These are phyloP conservation scores for Actinernus sp. DNA, from an alignment of 92 coral and sea anemone species.

Conservation along the genomic window DNA sequence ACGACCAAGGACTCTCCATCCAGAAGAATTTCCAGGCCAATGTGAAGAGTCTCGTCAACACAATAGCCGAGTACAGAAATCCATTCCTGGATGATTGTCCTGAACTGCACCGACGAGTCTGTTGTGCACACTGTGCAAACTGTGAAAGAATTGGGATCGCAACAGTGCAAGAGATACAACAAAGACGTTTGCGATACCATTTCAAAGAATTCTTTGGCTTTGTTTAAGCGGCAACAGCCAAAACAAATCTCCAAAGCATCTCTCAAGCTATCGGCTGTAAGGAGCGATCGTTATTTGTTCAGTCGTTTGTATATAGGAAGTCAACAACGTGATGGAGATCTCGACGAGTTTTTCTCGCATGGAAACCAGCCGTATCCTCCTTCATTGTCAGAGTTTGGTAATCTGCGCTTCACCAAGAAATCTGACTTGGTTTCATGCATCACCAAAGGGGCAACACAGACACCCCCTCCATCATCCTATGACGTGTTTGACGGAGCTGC, in stretches of 20 bases:
- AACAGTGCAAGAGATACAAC: constrained; percentile 16
- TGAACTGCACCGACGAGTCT: constrained; percentile 25
- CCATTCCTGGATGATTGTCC: constrained; percentile 38
- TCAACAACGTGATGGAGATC: constrained; percentile 35
- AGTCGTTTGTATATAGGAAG: constrained; percentile 35
- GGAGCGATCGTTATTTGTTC: constrained; percentile 28
- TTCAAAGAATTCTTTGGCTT: constrained; percentile 19
- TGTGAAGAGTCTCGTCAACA: constrained; percentile 19
- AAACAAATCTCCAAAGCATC: constrained; percentile 9
- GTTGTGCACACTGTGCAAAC: constrained; percentile 11
- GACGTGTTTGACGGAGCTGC: constrained; percentile 63
- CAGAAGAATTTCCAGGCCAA: constrained; percentile 18
- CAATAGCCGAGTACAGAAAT: constrained; percentile 31
- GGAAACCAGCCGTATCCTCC: no score
- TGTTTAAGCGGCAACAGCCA: constrained; percentile 46
- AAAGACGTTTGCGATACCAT: constrained; percentile 45
- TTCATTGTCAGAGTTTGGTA: constrained; percentile 46
- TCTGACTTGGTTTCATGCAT: constrained; percentile 17
- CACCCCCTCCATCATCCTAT: no score
- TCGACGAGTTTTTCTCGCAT: no score
- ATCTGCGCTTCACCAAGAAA: constrained; percentile 23
- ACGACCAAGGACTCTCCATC: constrained; percentile 29
- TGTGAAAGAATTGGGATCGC: constrained; percentile 3
- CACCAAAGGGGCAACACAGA: no score
- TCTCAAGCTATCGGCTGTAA: constrained; percentile 16